A percentile compares a stretch with the other conserved stretches of the same genome.
phyloP scores from a whole-genome alignment of 2,888 invertebrate species.

The Pemphredon lugubris region DNA sequence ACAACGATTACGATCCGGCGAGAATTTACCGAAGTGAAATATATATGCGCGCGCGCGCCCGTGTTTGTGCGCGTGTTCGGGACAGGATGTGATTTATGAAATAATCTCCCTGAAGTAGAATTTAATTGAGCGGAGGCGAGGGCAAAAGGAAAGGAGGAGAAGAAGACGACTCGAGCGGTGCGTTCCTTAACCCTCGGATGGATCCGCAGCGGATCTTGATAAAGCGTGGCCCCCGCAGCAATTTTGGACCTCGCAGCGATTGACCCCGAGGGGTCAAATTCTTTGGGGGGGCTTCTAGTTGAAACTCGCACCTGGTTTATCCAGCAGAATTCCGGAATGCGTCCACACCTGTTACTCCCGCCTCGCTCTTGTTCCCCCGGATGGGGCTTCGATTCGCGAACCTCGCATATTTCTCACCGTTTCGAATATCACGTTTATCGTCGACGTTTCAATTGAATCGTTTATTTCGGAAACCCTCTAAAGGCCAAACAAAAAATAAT shows the following conservation, averaged over 20 bases:
- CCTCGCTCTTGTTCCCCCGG: constrained; percentile 6
- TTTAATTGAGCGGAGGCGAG: constrained; percentile 70
- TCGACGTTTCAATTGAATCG: too few relatives aligned
- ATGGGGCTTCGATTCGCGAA: constrained; percentile 12
- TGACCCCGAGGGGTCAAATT: constrained; percentile 54
- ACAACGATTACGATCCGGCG: too few relatives aligned
- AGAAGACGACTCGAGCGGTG: constrained; percentile 12
- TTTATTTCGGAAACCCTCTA: too few relatives aligned
- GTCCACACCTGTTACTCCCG: constrained; percentile 25
- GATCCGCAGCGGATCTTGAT: constrained; percentile 61
- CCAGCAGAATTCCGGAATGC: constrained; percentile 18
- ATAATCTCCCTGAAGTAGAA: constrained; percentile 67
- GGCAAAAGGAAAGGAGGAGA: constrained; percentile 48
- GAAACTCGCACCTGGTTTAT: constrained; percentile 49
- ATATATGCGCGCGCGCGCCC: too few relatives aligned
- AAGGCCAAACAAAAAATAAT: too few relatives aligned
- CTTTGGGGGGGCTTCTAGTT: constrained; percentile 49
- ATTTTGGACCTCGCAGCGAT: constrained; percentile 53
- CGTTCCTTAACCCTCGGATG: constrained; percentile 51
- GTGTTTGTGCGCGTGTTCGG: constrained; percentile 37
- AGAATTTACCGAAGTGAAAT: too few relatives aligned
- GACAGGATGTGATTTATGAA: constrained; percentile 70
- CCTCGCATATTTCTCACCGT: too few relatives aligned
- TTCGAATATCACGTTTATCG: too few relatives aligned
- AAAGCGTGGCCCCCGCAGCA: constrained; percentile 53